Percentiles rank a stretch among this genome's conserved stretches.
Evolutionary conservation across 35 echinoderm and acorn worm genomes (phyloP).

Genomic region (Lytechinus variegatus): DNA sequence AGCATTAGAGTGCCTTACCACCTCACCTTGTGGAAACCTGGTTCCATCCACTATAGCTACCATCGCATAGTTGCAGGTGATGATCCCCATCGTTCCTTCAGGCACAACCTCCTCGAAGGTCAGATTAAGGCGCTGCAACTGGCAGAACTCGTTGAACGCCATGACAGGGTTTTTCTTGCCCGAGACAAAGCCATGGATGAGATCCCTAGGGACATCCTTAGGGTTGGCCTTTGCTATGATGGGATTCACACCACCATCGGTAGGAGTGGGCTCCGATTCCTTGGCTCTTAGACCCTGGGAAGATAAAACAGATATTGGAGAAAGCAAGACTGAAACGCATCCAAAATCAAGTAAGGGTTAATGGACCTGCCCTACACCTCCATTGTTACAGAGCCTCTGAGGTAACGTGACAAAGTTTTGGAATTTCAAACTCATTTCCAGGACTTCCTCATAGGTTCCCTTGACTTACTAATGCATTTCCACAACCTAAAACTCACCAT

Average conservation of each 20-base stretch:
- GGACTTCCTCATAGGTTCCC: background rate
- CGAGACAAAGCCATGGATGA: slow-evolving; percentile 55
- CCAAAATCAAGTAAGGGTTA: too few relatives aligned
- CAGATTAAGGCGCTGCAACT: slow-evolving; percentile 59
- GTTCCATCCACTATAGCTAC: slow-evolving; percentile 64
- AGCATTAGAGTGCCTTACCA: too few relatives aligned
- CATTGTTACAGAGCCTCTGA: too few relatives aligned
- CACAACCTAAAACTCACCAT: too few relatives aligned
- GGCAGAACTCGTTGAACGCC: slow-evolving; percentile 76
- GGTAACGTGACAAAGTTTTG: too few relatives aligned
- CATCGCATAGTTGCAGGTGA: slow-evolving; percentile 55
- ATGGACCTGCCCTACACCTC: too few relatives aligned
- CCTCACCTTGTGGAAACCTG: slow-evolving; percentile 50
- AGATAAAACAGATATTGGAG: background rate
- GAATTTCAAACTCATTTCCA: too few relatives aligned
- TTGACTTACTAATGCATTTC: background rate
- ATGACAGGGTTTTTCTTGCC: slow-evolving; percentile 67
- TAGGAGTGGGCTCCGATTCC: background rate
- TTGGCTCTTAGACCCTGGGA: background rate
- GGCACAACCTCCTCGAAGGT: slow-evolving; percentile 58
- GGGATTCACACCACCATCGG: slow-evolving; percentile 11
- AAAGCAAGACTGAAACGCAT: background rate
- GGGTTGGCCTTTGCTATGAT: slow-evolving; percentile 50
- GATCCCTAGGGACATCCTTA: slow-evolving; percentile 50
- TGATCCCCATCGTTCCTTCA: background rate